These are phyloP conservation scores for Zoanthus sansibaricus DNA, from an alignment of 92 coral and sea anemone genomes.

Conservation along the genomic window DNA sequence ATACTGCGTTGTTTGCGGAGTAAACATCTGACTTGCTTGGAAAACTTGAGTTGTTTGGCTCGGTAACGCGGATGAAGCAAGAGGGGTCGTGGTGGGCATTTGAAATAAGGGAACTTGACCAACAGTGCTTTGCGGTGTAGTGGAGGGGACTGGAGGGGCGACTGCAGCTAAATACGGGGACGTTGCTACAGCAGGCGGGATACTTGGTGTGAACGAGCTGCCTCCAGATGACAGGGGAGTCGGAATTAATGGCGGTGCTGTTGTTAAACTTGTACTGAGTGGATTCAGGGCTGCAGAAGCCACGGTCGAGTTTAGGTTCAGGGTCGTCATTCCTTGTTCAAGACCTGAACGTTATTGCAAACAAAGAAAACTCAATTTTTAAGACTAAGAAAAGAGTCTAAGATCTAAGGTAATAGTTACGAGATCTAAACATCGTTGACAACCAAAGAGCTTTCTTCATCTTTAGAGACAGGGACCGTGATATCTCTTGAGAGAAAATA, in stretches of 20 bases:
- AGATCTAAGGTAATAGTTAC: not conserved
- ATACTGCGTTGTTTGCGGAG: slow-evolving; percentile 6
- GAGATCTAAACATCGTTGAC: not conserved
- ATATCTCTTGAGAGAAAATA: too few relatives aligned
- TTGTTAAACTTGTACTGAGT: slow-evolving; percentile 68
- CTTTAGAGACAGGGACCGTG: too few relatives aligned
- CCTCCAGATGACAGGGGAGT: slow-evolving; percentile 58
- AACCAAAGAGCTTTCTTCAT: too few relatives aligned
- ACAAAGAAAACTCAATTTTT: not conserved
- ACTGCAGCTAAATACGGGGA: slow-evolving; percentile 5
- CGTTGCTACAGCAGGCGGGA: slow-evolving; percentile 27
- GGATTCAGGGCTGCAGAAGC: slow-evolving; percentile 88
- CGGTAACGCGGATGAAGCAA: slow-evolving; percentile 8
- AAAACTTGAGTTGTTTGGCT: slow-evolving; percentile 27
- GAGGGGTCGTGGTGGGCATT: slow-evolving; percentile 16
- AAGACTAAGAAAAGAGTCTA: not conserved
- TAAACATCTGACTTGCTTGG: slow-evolving; percentile 37
- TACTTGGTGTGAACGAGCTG: slow-evolving; percentile 39
- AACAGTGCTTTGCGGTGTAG: slow-evolving; percentile 10
- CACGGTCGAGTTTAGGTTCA: slow-evolving; percentile 77
- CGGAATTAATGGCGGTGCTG: slow-evolving; percentile 65
- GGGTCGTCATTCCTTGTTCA: slow-evolving; percentile 81
- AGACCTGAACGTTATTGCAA: slow-evolving; percentile 65
- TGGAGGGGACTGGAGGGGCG: slow-evolving; percentile 22
- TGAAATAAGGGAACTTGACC: slow-evolving; percentile 24